phyloP scores from a whole-genome alignment of 2,888 invertebrate genomes.

The Silvanus unidentatus region DNA sequence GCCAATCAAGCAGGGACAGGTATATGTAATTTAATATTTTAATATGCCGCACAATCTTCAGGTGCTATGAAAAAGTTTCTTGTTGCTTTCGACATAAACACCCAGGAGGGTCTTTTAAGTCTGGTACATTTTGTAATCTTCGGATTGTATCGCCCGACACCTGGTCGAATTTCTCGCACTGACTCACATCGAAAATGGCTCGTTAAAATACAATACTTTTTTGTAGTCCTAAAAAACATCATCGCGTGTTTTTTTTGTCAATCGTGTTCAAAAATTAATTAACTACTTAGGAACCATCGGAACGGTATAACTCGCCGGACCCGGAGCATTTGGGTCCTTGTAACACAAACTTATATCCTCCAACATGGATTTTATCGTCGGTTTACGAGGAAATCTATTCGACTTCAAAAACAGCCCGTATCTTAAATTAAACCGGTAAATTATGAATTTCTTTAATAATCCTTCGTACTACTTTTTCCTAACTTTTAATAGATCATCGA shows the following conservation, averaged over 20 bases:
- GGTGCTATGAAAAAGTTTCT: constrained; percentile 27
- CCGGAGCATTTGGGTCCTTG: constrained; percentile 49
- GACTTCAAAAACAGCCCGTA: constrained; percentile 36
- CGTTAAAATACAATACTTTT: too few species aligned
- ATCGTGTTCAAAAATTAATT: too few species aligned
- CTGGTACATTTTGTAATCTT: constrained; percentile 26
- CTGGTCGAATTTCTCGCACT: constrained; percentile 36
- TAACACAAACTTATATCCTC: constrained; percentile 50
- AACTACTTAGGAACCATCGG: too few species aligned
- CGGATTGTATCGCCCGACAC: constrained; percentile 39
- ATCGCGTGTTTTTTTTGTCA: too few species aligned
- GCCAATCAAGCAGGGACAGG: constrained; percentile 15
- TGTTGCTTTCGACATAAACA: constrained; percentile 34
- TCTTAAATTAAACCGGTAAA: background rate
- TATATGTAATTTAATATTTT: constrained; percentile 14
- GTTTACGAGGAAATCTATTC: constrained; percentile 38
- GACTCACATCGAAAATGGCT: too few species aligned
- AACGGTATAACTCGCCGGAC: constrained; percentile 47
- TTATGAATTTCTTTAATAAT: background rate
- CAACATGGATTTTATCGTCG: constrained; percentile 48
- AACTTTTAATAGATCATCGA: constrained; percentile 30
- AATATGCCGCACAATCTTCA: constrained; percentile 15
- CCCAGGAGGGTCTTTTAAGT: constrained; percentile 29
- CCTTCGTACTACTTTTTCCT: background rate
- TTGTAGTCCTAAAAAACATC: too few species aligned